Base-by-base conservation (phyloP, 2,113 vertebrate species). In the Cyanoderma ruficeps region DNA sequence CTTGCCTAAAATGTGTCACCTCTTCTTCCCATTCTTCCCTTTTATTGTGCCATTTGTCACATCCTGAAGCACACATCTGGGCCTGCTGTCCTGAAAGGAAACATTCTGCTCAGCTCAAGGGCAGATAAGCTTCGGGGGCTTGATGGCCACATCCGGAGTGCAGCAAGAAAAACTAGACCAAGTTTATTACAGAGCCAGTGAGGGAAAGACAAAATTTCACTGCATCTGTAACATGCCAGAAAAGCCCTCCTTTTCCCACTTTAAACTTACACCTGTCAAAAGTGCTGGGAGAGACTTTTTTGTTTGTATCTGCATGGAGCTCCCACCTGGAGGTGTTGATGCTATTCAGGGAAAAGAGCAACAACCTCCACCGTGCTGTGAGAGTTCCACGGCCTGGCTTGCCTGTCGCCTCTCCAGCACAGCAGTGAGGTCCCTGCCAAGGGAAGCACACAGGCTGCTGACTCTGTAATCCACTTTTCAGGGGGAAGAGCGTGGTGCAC, bases 321-420 rank as follows among this genome's bases (percentile, higher is more conserved):
- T 87, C 64, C 41, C 50, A 50, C 55, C 83, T 42, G 16, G 72
- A 91, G 59, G 65, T 52, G 52, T 9, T 17, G 70, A 56, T n/a
- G 74, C 53, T 56, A 5, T 41, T 44, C n/a, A 49, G 84, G 37
- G 68, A 72, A 42, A 83, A 67, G 35, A 93, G 67, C 56, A 83
- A 56, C 37, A 68, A 47, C 10, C 44, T 87, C 63, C 75, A 46
- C 0, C 0, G 2, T 21, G 41, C n/a, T 33, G 57, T 0, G 10
- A 64, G 44, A 79, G 25, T 2, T 9, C 37, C 87, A 47, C 0
- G 0, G 70, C 35, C 42, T 1, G 4, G 68, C 65, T 57, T 67
- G 41, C 23, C 20, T 67, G 75, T 24, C 7, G 0, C 49, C 59
- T 31, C 70, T 53, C 47, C 27, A 46, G 87, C 7, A 7, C 9